phyloP scores from a whole-genome alignment of 1,140 invertebrate genomes.

The Drosophila bocqueti region DNA sequence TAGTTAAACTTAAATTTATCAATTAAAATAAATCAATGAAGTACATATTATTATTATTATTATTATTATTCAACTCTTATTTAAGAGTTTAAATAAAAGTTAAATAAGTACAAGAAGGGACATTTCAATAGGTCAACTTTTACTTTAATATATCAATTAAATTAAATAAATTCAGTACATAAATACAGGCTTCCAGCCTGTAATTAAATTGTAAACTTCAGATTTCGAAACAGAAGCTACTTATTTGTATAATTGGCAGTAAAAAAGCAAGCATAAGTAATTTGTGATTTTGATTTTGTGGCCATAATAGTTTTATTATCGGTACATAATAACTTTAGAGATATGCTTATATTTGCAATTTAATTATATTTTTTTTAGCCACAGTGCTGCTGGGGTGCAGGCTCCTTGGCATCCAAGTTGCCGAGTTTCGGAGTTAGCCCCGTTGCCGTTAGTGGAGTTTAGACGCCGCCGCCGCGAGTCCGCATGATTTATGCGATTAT shows the following conservation, averaged over 20 bases:
- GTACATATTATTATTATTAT: no score
- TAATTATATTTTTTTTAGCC: conserved; percentile 4
- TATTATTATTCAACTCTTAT: no score
- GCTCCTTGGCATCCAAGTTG: conserved; percentile 4
- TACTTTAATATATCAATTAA: no score
- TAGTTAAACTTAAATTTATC: neutral
- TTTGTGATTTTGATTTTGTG: neutral
- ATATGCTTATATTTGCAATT: conserved; percentile 4
- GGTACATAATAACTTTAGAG: conserved; percentile 1
- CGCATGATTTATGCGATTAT: conserved; percentile 83
- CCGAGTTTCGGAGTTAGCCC: conserved; percentile 17
- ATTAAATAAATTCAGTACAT: no score
- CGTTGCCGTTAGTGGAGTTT: conserved; percentile 70
- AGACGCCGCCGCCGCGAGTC: conserved; percentile 71
- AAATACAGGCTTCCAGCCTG: no score
- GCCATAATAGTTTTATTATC: conserved; percentile 8
- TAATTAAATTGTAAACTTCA: neutral
- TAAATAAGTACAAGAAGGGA: no score
- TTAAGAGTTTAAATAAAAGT: no score
- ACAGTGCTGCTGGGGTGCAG: conserved; percentile 28
- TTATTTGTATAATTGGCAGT: neutral
- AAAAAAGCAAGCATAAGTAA: neutral
- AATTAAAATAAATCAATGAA: no score
- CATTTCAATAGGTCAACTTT: no score
- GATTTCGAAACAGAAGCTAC: neutral